Evolutionary conservation across 1,140 invertebrate genomes (phyloP).

Genomic region (Leptinotarsa undecemlineata): DNA sequence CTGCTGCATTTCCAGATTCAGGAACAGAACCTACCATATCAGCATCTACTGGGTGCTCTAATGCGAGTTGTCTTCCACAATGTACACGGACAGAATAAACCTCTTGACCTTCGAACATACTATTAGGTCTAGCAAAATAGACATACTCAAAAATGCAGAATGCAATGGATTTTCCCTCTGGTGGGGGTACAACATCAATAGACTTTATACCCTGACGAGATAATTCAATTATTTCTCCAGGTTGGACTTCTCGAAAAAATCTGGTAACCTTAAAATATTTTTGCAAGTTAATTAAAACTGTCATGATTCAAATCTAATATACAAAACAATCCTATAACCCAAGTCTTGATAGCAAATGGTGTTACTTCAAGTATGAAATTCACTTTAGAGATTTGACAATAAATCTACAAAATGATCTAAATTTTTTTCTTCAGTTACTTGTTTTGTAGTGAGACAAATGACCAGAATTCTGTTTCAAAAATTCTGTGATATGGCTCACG

Average conservation of each 20-base stretch:
- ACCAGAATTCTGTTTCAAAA: no score
- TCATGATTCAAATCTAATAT: no score
- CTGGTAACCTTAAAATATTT: slow-evolving; percentile 66
- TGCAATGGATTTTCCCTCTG: slow-evolving; percentile 72
- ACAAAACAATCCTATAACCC: no score
- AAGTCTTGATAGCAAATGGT: no score
- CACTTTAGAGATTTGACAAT: no score
- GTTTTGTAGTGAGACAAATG: no score
- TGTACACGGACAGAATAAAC: slow-evolving; percentile 92
- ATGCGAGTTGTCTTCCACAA: slow-evolving; percentile 87
- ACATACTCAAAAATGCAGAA: slow-evolving; percentile 99
- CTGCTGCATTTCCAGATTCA: slow-evolving; percentile 94
- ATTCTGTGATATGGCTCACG: no score
- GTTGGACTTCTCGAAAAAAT: slow-evolving; percentile 82
- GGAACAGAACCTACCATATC: slow-evolving; percentile 96
- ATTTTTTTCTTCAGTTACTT: no score
- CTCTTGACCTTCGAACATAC: slow-evolving; percentile 91
- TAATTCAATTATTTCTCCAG: slow-evolving; percentile 94
- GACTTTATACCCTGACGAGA: slow-evolving; percentile 81
- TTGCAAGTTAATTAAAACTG: no score
- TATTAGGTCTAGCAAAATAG: slow-evolving; percentile 94
- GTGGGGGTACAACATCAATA: slow-evolving; percentile 79
- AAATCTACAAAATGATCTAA: no score
- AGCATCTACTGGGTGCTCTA: slow-evolving; percentile 85
- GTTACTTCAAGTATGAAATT: no score